phyloP scores from a whole-genome alignment of 2,113 vertebrate species.

The Odontesthes bonariensis region DNA sequence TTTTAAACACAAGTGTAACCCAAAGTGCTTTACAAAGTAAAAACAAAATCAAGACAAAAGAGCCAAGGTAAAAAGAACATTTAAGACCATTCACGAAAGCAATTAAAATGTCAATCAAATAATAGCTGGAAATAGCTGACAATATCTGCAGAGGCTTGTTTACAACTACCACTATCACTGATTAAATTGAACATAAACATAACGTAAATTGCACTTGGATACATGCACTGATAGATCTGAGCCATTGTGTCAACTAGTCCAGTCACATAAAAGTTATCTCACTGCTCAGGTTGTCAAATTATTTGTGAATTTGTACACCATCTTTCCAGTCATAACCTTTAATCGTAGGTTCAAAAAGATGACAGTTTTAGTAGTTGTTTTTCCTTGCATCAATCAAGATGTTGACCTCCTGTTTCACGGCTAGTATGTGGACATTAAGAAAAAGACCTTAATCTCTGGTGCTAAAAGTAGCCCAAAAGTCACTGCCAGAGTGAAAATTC shows the following conservation, averaged over 20 bases:
- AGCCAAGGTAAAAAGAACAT: no score
- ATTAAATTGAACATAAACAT: constrained; percentile 31
- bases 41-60: no score
- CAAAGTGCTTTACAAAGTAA: no score
- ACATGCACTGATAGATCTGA: constrained; percentile 38
- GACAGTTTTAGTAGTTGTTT: constrained; percentile 40
- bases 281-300: constrained; percentile 36
- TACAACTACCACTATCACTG: constrained; percentile 32
- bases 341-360: constrained; percentile 42
- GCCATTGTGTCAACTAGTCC: constrained; percentile 16
- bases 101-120: no score
- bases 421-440: constrained; percentile 8
- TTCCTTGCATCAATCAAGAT: constrained; percentile 37
- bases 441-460: constrained; percentile 15
- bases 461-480: constrained; percentile 6
- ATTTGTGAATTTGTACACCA: constrained; percentile 31
- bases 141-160: constrained; percentile 50
- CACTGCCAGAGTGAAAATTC: background rate
- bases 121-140: constrained; percentile 25
- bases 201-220: background rate
- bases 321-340: constrained; percentile 23
- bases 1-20: no score
- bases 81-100: no score
- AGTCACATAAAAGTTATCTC: constrained; percentile 46
- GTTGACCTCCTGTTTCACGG: constrained; percentile 29